Base-by-base conservation (phyloP, 2,113 vertebrate species). In the Phoxinus phoxinus region DNA sequence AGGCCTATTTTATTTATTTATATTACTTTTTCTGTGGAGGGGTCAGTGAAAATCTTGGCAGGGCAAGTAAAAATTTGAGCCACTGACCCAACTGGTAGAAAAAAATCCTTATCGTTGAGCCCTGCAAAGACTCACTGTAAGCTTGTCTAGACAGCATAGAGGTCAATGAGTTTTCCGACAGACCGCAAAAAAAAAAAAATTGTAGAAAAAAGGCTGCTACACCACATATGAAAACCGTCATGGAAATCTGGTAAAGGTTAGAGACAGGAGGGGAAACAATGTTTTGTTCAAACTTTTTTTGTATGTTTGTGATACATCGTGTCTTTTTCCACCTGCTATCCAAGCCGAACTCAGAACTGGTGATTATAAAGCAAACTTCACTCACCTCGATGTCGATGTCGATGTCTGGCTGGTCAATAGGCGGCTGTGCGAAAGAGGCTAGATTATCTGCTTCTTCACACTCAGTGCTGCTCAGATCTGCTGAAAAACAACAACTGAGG, bases 311-410 rank as follows among this genome's bases (percentile, higher is more conserved):
- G 0, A 61, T 23, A 25, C 30, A n/a, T 3, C 1, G 11, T n/a
- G 21, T 37, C 21, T 58, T 61, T 61, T 79, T 79, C 53, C 53
- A 17, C 12, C 32, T 41, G 76, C 41, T 30, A 81, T 65, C 10
- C 78, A 32, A 37, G 25, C 17, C 1, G 4, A 59, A 21, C 6
- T 65, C 11, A 48, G 61, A 81, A 81, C 23, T 6, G 25, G 44
- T 21, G 25, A 35, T 71, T 32, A 15, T 56, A 67, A 58, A 23
- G 51, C 58, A 84, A 61, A 84, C 46, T 51, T 53, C 48, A 84
- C 90, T 90, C 83, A 94, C 94, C 91, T 95, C 93, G 1, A 94
- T 19, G 84, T 95, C 93, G 1, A 94, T 19, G 84, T 95, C 93
- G 2, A 94, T 92, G 83, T 94, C 90, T 0, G 93, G 92, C 41